A percentile compares a stretch with the other conserved stretches of the same genome.
phyloP scores from a whole-genome alignment of 2,888 invertebrate genomes.

The Xanthia icteritia region DNA sequence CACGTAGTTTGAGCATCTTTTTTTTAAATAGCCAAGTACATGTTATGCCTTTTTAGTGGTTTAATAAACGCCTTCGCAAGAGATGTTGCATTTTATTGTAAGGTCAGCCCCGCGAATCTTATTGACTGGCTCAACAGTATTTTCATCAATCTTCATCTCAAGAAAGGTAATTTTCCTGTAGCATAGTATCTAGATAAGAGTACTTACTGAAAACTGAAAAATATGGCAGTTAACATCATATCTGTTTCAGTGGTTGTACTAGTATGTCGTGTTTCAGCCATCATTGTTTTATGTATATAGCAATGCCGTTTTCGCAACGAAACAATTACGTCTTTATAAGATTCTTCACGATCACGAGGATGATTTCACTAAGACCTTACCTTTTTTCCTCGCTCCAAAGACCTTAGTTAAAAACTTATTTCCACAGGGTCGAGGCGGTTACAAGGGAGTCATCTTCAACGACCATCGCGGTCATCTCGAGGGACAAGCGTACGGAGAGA shows the following conservation, averaged over 20 bases:
- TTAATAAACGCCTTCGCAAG: background rate
- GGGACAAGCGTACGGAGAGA: conserved; percentile 77
- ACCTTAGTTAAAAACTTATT: background rate
- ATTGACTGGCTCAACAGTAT: background rate
- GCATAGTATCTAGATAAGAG: background rate
- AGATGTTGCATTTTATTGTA: background rate
- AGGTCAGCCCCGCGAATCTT: background rate
- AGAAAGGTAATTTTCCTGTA: no score
- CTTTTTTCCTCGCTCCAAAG: no score
- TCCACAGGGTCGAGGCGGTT: conserved; percentile 81
- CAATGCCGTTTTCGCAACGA: no score
- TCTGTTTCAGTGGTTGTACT: background rate
- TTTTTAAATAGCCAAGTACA: no score
- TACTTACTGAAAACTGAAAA: no score
- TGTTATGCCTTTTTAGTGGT: no score
- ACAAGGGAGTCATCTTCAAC: conserved; percentile 80
- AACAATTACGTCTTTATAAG: background rate
- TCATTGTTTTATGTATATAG: background rate
- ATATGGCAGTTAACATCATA: background rate
- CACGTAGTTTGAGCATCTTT: no score
- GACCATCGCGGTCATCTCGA: conserved; percentile 78
- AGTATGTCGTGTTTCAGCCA: background rate
- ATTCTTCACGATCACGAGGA: background rate
- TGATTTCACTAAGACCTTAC: no score
- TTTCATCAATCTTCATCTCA: background rate